phyloP scores from a whole-genome alignment of 2,113 vertebrate genomes.

The Phylloscopus trochilus region DNA sequence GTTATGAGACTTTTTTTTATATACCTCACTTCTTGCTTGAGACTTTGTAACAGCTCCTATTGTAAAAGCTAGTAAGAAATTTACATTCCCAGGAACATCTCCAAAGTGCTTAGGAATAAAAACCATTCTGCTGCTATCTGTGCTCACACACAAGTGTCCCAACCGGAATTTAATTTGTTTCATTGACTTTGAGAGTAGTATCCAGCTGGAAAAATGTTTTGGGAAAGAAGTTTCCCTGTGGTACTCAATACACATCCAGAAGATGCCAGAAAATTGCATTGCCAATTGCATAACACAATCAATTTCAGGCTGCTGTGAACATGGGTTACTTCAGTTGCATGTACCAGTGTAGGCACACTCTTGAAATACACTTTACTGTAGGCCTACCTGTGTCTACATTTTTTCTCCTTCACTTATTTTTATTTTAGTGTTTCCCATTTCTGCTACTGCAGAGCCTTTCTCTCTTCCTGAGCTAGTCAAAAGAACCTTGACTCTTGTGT shows the following conservation, averaged over 20 bases:
- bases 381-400: background rate
- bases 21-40: background rate
- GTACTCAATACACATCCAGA: rapidly evolving
- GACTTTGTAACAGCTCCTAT: background rate
- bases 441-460: slow-evolving; percentile 18
- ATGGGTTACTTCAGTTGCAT: background rate
- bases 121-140: background rate
- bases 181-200: background rate
- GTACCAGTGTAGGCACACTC: background rate
- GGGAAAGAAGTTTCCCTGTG: background rate
- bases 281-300: background rate
- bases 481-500: slow-evolving; percentile 70
- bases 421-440: slow-evolving; percentile 37
- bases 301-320: background rate
- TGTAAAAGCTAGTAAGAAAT: background rate
- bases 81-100: background rate
- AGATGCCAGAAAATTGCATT: background rate
- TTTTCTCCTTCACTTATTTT: slow-evolving; percentile 6
- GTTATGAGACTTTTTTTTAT: background rate
- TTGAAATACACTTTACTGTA: background rate
- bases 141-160: background rate
- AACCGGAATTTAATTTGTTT: background rate
- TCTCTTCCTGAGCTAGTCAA: slow-evolving; percentile 53
- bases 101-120: background rate
- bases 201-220: background rate